Evolutionary conservation across 2,888 invertebrate genomes (phyloP).

Genomic region (Globia sparganii): DNA sequence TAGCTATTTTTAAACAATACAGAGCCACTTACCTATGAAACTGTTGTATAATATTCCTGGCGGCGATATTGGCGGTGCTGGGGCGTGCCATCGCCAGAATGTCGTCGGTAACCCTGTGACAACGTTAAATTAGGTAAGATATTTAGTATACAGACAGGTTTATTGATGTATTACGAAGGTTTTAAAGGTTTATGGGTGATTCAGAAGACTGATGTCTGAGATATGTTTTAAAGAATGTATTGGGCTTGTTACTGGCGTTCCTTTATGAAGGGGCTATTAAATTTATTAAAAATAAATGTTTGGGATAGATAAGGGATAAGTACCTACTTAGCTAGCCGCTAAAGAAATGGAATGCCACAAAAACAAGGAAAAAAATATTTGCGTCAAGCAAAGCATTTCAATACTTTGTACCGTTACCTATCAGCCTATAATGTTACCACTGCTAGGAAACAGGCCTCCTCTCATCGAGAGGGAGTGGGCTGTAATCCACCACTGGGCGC

Average conservation of each 20-base stretch:
- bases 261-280: neutral
- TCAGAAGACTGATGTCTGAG: neutral
- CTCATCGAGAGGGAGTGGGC: too few species aligned
- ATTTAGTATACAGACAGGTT: constrained; percentile 8
- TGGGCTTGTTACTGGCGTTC: neutral
- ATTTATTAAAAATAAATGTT: neutral
- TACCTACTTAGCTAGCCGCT: neutral
- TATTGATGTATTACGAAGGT: constrained; percentile 8
- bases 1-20: neutral
- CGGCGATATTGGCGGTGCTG: constrained; percentile 93
- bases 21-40: constrained; percentile 91
- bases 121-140: constrained; percentile 20
- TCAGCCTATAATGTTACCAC: too few species aligned
- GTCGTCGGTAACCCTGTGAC: constrained; percentile 95
- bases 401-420: neutral
- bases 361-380: neutral
- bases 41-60: constrained; percentile 94
- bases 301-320: neutral
- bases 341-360: neutral
- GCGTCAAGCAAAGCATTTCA: neutral
- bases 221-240: neutral
- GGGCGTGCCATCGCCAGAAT: constrained; percentile 97
- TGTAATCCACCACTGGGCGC: too few species aligned
- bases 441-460: too few species aligned
- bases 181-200: neutral